A percentile compares a stretch with the other conserved stretches of the same genome.
phyloP scores from a whole-genome alignment of 2,113 vertebrate genomes.

The Crotalus tigris region DNA sequence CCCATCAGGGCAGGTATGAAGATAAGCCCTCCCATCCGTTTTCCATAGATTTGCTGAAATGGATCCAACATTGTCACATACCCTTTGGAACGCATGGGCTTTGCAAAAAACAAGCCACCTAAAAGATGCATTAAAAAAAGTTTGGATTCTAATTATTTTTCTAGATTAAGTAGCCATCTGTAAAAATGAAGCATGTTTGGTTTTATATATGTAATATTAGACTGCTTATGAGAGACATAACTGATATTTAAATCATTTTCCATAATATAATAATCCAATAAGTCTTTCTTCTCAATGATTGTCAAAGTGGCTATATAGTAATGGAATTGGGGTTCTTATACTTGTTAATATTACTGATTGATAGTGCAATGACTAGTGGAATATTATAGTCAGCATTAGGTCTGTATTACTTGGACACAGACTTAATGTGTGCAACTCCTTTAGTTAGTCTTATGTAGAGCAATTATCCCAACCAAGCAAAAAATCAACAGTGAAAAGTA shows the following conservation, averaged over 20 bases:
- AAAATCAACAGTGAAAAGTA: neutral
- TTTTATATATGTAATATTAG: neutral
- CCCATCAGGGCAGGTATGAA: slow-evolving; percentile 97
- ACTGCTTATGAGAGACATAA: neutral
- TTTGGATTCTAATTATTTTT: neutral
- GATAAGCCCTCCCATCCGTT: slow-evolving; percentile 93
- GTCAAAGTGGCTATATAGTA: neutral
- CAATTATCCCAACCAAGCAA: neutral
- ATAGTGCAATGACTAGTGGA: neutral
- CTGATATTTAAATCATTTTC: neutral
- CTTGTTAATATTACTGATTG: neutral
- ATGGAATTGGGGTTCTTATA: neutral
- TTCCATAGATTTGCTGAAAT: slow-evolving; percentile 94
- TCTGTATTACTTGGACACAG: neutral
- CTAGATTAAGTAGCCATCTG: neutral
- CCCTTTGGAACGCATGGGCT: slow-evolving; percentile 93
- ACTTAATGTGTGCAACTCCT: neutral
- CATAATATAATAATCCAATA: neutral
- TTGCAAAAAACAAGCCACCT: slow-evolving; percentile 98
- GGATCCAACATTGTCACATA: slow-evolving; percentile 98
- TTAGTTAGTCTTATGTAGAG: neutral
- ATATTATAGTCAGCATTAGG: neutral
- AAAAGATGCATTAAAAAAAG: slow-evolving; percentile 30
- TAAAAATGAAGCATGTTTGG: neutral
- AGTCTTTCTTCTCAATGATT: neutral